Conservation (phyloP, 2,797 vertebrate species). For the Margarornis squamiger region DNA sequence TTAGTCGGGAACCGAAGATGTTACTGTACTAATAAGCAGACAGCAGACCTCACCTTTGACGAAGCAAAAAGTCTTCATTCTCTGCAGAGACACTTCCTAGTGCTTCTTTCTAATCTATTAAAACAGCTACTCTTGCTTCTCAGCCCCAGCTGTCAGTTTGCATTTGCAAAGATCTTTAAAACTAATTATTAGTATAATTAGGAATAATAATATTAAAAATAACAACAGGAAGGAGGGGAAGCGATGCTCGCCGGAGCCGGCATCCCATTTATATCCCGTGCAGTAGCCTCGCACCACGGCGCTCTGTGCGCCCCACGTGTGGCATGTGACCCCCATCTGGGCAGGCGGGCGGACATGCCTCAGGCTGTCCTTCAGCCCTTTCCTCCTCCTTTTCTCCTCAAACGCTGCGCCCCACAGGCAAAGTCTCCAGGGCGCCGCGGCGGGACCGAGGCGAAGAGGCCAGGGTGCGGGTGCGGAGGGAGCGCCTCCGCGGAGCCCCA, state of each 20-base stretch:
- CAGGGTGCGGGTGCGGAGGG: not conserved
- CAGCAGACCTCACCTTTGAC: not conserved
- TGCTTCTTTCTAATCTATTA: not conserved
- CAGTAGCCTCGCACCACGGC: not conserved
- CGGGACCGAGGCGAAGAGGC: not conserved
- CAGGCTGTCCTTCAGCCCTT: not conserved
- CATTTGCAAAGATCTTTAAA: not conserved
- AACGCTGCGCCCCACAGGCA: not conserved
- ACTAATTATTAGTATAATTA: not conserved
- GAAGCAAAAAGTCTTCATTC: not conserved
- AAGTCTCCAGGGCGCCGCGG: not conserved
- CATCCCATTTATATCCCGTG: not conserved
- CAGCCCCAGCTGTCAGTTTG: not conserved
- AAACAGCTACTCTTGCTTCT: not conserved
- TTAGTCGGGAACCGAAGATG: slow-evolving; percentile 41
- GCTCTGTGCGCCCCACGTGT: not conserved
- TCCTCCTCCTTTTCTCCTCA: not conserved
- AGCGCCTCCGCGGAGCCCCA: not conserved
- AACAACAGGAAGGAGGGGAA: not conserved
- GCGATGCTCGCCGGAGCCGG: not conserved
- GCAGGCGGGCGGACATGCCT: not conserved
- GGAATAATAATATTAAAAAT: not conserved
- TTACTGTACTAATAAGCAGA: not conserved
- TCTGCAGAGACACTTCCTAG: slow-evolving; percentile 3
- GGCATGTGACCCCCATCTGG: not conserved